phyloP scores from a whole-genome alignment of 2,888 invertebrate genomes.

The Strigamia crassipes region DNA sequence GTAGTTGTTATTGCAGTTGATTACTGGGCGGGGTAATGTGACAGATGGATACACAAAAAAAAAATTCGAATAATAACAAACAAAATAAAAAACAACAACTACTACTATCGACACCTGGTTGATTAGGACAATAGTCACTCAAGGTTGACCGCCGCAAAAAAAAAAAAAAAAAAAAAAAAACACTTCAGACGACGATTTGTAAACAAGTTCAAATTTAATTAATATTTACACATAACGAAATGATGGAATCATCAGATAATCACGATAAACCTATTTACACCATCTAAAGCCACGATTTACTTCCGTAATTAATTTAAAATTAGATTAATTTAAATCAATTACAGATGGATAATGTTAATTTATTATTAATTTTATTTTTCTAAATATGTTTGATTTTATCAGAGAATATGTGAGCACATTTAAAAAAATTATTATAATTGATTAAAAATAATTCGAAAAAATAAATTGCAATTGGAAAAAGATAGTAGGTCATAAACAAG shows the following conservation, averaged over 20 bases:
- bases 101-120: slow-evolving; percentile 4
- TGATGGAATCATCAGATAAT: not conserved
- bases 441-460: not conserved
- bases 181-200: too few relatives aligned
- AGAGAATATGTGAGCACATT: not conserved
- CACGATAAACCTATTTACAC: not conserved
- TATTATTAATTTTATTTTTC: not conserved
- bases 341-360: not conserved
- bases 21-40: slow-evolving; percentile 23
- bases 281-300: not conserved
- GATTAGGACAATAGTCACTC: too few relatives aligned
- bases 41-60: slow-evolving; percentile 6
- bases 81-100: too few relatives aligned
- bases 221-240: not conserved
- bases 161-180: too few relatives aligned
- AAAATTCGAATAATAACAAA: not conserved
- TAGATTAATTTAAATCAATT: not conserved
- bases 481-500: not conserved
- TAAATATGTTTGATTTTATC: not conserved
- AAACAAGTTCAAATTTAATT: not conserved
- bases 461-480: not conserved
- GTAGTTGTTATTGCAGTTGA: slow-evolving; percentile 22
- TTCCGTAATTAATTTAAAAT: not conserved
- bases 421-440: not conserved
- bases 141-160: too few relatives aligned